A percentile compares a stretch with the other conserved stretches of the same genome.
Conservation (phyloP, 2,113 vertebrate species). For the Ahaetulla prasina region DNA sequence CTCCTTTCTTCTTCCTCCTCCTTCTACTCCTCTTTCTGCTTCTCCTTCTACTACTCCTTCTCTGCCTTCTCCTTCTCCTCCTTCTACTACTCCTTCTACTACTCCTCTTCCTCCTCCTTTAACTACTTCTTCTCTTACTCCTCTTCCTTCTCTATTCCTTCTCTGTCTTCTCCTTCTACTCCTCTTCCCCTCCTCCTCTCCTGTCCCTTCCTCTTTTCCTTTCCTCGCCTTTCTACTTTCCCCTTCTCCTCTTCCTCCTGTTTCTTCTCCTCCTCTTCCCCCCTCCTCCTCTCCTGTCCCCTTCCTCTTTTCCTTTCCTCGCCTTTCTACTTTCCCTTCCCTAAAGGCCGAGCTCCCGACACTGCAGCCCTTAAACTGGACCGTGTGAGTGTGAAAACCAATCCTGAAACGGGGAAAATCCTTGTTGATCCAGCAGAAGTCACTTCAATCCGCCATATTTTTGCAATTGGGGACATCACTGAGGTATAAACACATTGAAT, state of each 20-base stretch:
- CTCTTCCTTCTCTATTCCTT: background rate
- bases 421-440: constrained; percentile 77
- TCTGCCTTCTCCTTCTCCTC: background rate
- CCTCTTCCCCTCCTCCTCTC: background rate
- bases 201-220: too few relatives aligned
- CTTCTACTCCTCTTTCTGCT: too few relatives aligned
- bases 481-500: constrained; percentile 74
- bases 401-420: constrained; percentile 80
- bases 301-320: background rate
- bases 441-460: constrained; percentile 85
- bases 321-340: background rate
- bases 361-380: constrained; percentile 77
- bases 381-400: constrained; percentile 72
- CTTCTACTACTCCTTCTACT: too few relatives aligned
- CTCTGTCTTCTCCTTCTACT: too few relatives aligned
- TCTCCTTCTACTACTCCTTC: background rate
- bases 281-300: background rate
- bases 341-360: constrained; percentile 83
- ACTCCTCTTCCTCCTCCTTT: too few relatives aligned
- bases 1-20: too few relatives aligned
- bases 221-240: too few relatives aligned
- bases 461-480: constrained; percentile 85
- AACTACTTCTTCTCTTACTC: background rate
- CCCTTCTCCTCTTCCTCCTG: too few relatives aligned
- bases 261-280: background rate